Base-by-base conservation (phyloP, 1,140 invertebrate species). In the Mizuhopecten yessoensis region DNA sequence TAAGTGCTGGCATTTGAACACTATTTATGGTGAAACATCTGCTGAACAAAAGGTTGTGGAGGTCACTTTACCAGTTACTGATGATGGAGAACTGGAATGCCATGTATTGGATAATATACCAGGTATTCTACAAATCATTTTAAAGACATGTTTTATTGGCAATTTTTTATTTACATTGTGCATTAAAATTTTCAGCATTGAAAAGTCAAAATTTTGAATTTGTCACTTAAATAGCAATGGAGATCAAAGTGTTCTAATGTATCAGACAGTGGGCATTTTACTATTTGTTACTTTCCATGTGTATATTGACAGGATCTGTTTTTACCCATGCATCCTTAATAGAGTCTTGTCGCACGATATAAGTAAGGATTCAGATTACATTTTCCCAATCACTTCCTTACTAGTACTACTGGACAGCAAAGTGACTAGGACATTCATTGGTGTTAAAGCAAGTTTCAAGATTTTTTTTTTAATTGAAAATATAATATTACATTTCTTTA, bases 1-100 rank as follows among this genome's bases (percentile, higher is more conserved):
- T n/a, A 75, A 75, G 57, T 75, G 57, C 57, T 75, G 57, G 57
- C 57, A 75, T 75, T 29, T 75, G n/a, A 75, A 75, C 1, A 45
- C 42, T 45, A 17, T 75, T 75, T 75, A 29, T 75, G 23, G 7
- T 5, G 17, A 57, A 57, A 75, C 1, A 5, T 75, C 23, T 75
- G 57, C n/a, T 75, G 23, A 75, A 75, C 29, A 11, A 23, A 75
- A 29, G 57, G 57, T 75, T 75, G 57, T 75, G 57, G 57, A 9
- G n/a, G 57, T 9, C n/a, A 75, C 29, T 1, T 75, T n/a, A 75
- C 5, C 57, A 29, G 3, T 75, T 75, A 29, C 3, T 75, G 57
- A 75, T 75, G n/a, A 29, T 29, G 57, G 57, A 75, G 57, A 75
- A 75, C 57, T 75, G 57, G 57, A 29, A 7, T 75, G 17, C 57